phyloP scores from a whole-genome alignment of 2,797 vertebrate genomes.

The Carcharodon carcharias region DNA sequence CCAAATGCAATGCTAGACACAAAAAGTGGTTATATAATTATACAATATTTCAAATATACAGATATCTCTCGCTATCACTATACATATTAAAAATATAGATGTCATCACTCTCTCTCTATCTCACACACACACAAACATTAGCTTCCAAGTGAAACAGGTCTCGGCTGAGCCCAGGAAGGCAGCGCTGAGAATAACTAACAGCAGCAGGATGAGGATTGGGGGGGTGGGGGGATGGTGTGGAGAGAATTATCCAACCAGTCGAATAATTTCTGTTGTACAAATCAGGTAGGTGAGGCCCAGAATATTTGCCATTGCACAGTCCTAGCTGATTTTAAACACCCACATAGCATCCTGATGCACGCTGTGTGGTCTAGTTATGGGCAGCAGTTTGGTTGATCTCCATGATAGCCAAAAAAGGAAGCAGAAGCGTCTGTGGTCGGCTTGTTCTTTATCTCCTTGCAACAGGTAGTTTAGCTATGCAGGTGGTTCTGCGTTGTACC shows the following conservation, averaged over 20 bases:
- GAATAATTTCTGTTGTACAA: background rate
- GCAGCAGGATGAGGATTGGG: background rate
- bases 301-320: background rate
- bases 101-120: too few relatives aligned
- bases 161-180: background rate
- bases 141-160: background rate
- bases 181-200: background rate
- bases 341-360: background rate
- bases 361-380: background rate
- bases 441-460: too few relatives aligned
- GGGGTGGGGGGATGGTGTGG: background rate
- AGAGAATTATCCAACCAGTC: background rate
- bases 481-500: too few relatives aligned
- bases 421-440: too few relatives aligned
- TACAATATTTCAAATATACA: background rate
- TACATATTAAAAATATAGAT: background rate
- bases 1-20: too few relatives aligned
- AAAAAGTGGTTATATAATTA: background rate
- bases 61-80: background rate
- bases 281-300: background rate
- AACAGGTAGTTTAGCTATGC: too few relatives aligned
- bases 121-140: background rate
- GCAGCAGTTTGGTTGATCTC: too few relatives aligned
- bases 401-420: too few relatives aligned
- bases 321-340: background rate